phyloP scores from a whole-genome alignment of 2,113 vertebrate species.

The Charadrius vociferus region DNA sequence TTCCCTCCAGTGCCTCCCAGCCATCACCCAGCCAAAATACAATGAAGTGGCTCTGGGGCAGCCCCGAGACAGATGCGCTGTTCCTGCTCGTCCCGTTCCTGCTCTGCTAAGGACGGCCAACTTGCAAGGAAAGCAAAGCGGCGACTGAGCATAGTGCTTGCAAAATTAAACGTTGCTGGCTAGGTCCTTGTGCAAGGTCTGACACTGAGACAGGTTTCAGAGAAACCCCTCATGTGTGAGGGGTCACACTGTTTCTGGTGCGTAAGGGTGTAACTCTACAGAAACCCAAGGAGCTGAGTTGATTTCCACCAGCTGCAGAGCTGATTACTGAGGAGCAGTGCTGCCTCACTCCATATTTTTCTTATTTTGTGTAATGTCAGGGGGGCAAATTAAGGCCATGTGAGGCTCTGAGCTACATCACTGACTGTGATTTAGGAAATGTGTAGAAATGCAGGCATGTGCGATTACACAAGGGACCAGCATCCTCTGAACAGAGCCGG shows the following conservation, averaged over 20 bases:
- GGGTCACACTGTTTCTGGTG: not conserved
- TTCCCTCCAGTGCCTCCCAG: not conserved
- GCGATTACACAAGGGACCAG: not conserved
- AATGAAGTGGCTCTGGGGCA: not conserved
- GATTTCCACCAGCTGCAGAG: not conserved
- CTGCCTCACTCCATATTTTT: not conserved
- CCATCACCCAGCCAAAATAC: accelerated
- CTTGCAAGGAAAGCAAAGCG: not conserved
- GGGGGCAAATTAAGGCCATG: not conserved
- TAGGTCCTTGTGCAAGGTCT: not conserved
- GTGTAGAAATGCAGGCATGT: accelerated
- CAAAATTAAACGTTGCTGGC: not conserved
- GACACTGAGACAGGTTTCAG: not conserved
- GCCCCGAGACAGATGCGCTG: not conserved
- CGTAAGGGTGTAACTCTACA: not conserved
- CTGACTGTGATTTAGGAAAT: not conserved
- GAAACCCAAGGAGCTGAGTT: not conserved
- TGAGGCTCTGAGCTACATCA: not conserved
- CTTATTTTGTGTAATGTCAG: not conserved
- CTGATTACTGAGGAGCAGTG: not conserved
- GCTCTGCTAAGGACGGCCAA: not conserved
- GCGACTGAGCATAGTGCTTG: not conserved
- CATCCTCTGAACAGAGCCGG: not conserved
- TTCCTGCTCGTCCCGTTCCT: not conserved
- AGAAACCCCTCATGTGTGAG: accelerated